Percentiles rank a stretch among this genome's conserved stretches.
phyloP scores from a whole-genome alignment of 2,113 vertebrate species.

The Eretmodus cyanostictus region DNA sequence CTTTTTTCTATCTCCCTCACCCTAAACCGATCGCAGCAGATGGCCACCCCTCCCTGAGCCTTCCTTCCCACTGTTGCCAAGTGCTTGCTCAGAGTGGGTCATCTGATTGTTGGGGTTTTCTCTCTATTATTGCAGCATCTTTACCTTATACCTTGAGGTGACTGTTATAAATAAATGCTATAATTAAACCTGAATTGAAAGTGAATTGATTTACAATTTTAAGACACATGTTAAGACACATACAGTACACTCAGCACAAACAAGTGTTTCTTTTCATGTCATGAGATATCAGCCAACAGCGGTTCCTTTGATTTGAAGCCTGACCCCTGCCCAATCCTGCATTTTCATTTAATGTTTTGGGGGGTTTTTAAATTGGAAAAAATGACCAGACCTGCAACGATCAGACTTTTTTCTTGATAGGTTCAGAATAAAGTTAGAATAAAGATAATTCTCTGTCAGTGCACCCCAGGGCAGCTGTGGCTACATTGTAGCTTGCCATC shows the following conservation, averaged over 20 bases:
- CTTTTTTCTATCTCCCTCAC: fast-evolving
- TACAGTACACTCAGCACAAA: neutral
- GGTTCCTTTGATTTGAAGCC: neutral
- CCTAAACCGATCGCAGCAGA: neutral
- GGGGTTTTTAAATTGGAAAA: neutral
- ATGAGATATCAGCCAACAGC: neutral
- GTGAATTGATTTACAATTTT: neutral
- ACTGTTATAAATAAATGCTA: neutral
- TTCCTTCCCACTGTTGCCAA: neutral
- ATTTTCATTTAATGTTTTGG: neutral
- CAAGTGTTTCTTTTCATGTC: neutral
- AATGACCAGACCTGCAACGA: neutral
- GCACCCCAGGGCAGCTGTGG: no score
- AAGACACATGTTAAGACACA: neutral
- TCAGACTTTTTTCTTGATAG: neutral
- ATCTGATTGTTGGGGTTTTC: neutral
- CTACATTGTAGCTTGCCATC: no score
- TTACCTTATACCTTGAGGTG: neutral
- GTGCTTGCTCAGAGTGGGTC: neutral
- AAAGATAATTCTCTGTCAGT: neutral
- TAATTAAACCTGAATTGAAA: neutral
- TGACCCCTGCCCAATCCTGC: no score
- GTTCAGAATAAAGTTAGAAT: neutral
- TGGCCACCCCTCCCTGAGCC: neutral
- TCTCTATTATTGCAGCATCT: neutral